A percentile compares a stretch with the other conserved stretches of the same genome.
phyloP scores from a whole-genome alignment of 2,113 vertebrate species.

The Nothoprocta perdicaria region DNA sequence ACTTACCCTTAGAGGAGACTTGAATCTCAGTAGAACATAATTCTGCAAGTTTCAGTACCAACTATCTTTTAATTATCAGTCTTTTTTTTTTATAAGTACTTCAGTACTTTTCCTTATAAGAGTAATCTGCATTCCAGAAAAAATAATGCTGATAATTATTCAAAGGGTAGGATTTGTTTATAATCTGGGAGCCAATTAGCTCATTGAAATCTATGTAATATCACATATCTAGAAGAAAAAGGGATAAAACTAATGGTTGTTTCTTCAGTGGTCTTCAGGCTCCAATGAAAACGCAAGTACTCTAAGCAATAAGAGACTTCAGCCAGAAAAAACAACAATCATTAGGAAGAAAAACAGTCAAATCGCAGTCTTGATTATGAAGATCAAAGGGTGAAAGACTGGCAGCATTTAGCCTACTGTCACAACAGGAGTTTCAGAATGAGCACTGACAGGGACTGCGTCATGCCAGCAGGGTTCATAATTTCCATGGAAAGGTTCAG shows the following conservation, averaged over 20 bases:
- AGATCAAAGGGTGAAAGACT: background rate
- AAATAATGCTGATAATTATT: background rate
- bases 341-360: slow-evolving; percentile 11
- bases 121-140: background rate
- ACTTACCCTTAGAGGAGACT: background rate
- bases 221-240: background rate
- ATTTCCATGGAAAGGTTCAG: background rate
- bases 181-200: background rate
- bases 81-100: background rate
- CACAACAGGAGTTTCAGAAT: background rate
- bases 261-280: background rate
- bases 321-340: background rate
- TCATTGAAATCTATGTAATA: background rate
- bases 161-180: background rate
- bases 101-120: background rate
- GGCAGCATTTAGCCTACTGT: background rate
- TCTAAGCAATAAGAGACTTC: background rate
- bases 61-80: background rate
- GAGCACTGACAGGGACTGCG: background rate
- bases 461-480: background rate
- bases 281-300: slow-evolving; percentile 32
- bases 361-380: background rate
- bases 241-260: background rate
- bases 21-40: background rate
- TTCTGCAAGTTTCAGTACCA: background rate